A percentile compares a stretch with the other conserved stretches of the same genome.
phyloP scores from a whole-genome alignment of 2,797 vertebrate genomes.

The Anguilla pacifica region DNA sequence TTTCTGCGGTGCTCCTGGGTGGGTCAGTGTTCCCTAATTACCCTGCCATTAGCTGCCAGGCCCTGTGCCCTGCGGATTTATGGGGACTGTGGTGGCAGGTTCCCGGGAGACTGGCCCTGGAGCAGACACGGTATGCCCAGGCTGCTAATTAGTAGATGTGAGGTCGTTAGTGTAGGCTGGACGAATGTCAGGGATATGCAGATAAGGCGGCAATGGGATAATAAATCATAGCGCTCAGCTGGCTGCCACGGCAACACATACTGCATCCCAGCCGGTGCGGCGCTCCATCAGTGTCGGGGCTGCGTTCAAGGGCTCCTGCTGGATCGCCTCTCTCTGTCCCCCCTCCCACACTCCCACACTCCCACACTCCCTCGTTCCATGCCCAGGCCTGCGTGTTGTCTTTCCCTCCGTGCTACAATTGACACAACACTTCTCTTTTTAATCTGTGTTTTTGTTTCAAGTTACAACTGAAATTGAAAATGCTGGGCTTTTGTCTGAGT shows the following conservation, averaged over 20 bases:
- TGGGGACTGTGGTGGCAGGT: constrained; percentile 50
- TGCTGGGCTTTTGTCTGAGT: constrained; percentile 2
- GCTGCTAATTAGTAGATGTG: constrained; percentile 71
- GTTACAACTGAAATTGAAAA: constrained; percentile 32
- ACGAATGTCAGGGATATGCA: constrained; percentile 64
- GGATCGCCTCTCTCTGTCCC: background rate
- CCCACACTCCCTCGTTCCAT: background rate
- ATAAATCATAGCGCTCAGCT: constrained; percentile 62
- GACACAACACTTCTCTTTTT: constrained; percentile 18
- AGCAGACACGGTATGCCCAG: constrained; percentile 59
- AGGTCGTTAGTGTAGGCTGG: constrained; percentile 65
- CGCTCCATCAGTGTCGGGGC: background rate
- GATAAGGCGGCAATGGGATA: constrained; percentile 59
- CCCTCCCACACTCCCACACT: background rate
- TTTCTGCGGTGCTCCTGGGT: constrained; percentile 40
- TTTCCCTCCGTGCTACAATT: background rate
- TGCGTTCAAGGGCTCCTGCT: background rate
- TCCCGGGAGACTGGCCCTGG: constrained; percentile 50
- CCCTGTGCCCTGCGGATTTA: constrained; percentile 62
- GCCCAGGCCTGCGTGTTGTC: background rate
- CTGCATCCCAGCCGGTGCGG: background rate
- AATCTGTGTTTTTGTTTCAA: constrained; percentile 36
- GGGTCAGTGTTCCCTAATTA: constrained; percentile 74
- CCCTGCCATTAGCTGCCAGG: constrained; percentile 57
- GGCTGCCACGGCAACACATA: constrained; percentile 3